Percentiles rank a stretch among this genome's conserved stretches.
These are phyloP conservation scores for Trachythela sp. DNA, from an alignment of 64 coral and sea anemone genomes.

Conservation along the genomic window DNA sequence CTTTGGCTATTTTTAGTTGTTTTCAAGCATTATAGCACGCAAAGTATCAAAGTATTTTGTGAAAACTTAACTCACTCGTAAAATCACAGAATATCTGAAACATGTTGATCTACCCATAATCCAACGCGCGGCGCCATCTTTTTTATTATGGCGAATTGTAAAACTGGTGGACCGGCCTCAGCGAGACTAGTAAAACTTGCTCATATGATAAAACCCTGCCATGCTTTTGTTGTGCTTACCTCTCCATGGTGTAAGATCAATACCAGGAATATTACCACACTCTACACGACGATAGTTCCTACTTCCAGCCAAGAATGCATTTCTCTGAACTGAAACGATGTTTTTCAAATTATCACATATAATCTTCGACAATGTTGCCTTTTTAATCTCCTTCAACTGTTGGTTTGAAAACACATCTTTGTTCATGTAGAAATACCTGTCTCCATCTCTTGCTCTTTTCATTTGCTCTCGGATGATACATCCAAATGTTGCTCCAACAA, in stretches of 20 bases:
- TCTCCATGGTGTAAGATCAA: not conserved
- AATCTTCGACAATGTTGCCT: not conserved
- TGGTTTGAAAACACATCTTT: not conserved
- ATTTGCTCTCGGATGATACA: conserved; percentile 5
- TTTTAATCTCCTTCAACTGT: not conserved
- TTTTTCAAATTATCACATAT: not conserved
- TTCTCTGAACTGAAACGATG: not conserved
- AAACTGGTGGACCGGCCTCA: too few species aligned
- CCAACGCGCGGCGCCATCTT: too few species aligned
- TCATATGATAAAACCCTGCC: too few species aligned
- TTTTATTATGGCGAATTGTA: too few species aligned
- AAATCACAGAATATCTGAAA: too few species aligned
- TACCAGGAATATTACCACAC: not conserved
- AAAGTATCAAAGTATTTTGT: too few species aligned
- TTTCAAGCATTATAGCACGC: too few species aligned
- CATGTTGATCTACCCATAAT: too few species aligned
- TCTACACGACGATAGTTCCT: not conserved
- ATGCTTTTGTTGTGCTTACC: not conserved
- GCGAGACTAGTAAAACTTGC: too few species aligned
- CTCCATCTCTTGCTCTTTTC: not conserved
- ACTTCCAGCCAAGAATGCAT: not conserved
- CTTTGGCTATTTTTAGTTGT: too few species aligned
- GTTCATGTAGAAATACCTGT: not conserved
- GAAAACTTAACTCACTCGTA: too few species aligned
- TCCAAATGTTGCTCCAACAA: not conserved